Conservation (phyloP, 2,113 vertebrate genomes). For the Serilophus lunatus region DNA sequence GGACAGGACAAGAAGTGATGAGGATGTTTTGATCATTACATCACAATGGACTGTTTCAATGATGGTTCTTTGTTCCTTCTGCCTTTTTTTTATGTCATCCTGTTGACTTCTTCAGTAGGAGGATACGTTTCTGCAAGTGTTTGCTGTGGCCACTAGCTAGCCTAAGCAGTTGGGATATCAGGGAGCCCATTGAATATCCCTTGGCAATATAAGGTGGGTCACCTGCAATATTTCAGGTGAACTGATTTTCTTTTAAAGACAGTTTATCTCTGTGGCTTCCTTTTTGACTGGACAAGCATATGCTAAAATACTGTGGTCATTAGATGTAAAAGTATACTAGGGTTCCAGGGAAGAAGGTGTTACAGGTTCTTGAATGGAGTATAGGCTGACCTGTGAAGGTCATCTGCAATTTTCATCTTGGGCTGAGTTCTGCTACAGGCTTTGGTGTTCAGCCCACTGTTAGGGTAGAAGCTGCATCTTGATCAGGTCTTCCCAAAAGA, state of each 20-base stretch:
- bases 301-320: background rate
- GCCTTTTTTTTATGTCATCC: background rate
- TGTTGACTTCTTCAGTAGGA: background rate
- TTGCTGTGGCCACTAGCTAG: background rate
- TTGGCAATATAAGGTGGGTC: background rate
- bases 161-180: background rate
- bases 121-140: background rate
- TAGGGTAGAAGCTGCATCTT: background rate
- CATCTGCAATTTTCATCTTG: background rate
- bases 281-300: background rate
- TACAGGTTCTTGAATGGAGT: background rate
- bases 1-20: background rate
- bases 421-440: background rate
- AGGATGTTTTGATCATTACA: background rate
- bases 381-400: background rate
- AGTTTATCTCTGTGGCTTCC: background rate
- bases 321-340: background rate
- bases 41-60: background rate
- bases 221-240: background rate
- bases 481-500: background rate
- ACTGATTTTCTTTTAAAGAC: background rate
- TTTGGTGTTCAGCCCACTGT: background rate
- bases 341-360: background rate
- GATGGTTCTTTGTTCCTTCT: constrained; percentile 7
- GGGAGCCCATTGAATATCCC: background rate